Conservation (phyloP, 2,888 invertebrate genomes). For the Glaucopsyche alexis region DNA sequence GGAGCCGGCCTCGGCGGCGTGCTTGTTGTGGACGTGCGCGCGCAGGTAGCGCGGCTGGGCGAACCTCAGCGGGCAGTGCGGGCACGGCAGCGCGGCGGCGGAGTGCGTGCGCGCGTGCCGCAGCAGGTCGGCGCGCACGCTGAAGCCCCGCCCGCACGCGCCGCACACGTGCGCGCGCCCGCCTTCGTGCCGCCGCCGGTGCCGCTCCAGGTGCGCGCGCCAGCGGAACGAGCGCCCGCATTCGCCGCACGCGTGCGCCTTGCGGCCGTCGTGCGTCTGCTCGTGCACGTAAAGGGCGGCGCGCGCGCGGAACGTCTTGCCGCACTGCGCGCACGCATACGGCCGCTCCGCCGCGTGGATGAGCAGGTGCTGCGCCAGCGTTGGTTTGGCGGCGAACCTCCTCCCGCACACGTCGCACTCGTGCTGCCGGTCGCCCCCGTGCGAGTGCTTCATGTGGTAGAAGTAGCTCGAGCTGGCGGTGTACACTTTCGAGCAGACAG, state of each 20-base stretch:
- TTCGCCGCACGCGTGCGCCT: slow-evolving; percentile 47
- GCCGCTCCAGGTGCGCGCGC: slow-evolving; percentile 66
- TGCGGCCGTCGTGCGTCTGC: slow-evolving; percentile 63
- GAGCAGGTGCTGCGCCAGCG: slow-evolving; percentile 66
- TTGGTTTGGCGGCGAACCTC: slow-evolving; percentile 65
- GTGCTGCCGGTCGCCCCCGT: slow-evolving; percentile 65
- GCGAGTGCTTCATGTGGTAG: slow-evolving; percentile 76
- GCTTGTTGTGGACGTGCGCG: slow-evolving; percentile 65
- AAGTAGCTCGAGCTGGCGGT: slow-evolving; percentile 70
- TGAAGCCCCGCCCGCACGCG: slow-evolving; percentile 71
- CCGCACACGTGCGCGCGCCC: slow-evolving; percentile 62
- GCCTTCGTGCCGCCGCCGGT: slow-evolving; percentile 64
- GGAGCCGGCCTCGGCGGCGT: slow-evolving; percentile 37
- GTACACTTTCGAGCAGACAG: slow-evolving; percentile 69
- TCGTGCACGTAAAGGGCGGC: slow-evolving; percentile 74
- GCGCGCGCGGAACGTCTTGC: slow-evolving; percentile 69
- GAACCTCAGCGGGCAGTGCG: slow-evolving; percentile 66
- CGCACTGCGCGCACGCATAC: slow-evolving; percentile 68
- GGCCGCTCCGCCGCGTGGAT: slow-evolving; percentile 66
- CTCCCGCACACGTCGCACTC: slow-evolving; percentile 72
- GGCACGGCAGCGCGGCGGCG: slow-evolving; percentile 61
- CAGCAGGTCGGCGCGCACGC: slow-evolving; percentile 66
- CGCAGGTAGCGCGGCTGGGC: slow-evolving; percentile 76
- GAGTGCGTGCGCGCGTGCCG: slow-evolving; percentile 74
- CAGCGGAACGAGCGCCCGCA: slow-evolving; percentile 70